These are phyloP conservation scores for Aelia acuminata DNA, from an alignment of 2,888 invertebrate species.

Conservation along the genomic window DNA sequence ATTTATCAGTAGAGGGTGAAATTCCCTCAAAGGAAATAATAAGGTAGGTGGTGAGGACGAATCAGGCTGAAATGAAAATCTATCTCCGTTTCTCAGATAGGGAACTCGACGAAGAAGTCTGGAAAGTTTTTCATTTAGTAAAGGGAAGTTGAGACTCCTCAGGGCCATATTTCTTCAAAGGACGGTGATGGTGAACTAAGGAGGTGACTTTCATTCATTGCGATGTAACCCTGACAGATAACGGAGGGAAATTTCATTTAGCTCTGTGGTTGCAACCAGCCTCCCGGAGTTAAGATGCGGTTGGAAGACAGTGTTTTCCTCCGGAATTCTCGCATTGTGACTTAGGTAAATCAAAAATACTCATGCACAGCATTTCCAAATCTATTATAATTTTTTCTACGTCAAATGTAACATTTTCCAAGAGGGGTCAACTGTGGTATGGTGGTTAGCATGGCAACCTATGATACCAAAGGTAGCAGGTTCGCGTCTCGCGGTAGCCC, in stretches of 20 bases:
- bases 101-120: not conserved
- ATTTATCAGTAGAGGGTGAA: not conserved
- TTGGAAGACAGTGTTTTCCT: not conserved
- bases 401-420: no score
- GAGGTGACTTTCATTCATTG: not conserved
- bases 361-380: no score
- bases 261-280: not conserved
- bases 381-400: no score
- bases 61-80: not conserved
- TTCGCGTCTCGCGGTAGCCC: no score
- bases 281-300: not conserved
- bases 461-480: no score
- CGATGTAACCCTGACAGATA: not conserved
- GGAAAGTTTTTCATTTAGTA: conserved; percentile 32
- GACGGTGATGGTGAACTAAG: not conserved
- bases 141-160: not conserved
- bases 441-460: no score
- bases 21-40: not conserved
- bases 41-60: not conserved
- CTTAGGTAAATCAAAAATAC: no score
- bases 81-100: not conserved
- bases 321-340: no score
- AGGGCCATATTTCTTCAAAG: conserved; percentile 6
- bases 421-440: no score
- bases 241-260: conserved; percentile 5